Evolutionary conservation across 1,140 invertebrate genomes (phyloP), one percentile per base, ranked within the genome.

Genomic region (Dreissena rostriformis): DNA sequence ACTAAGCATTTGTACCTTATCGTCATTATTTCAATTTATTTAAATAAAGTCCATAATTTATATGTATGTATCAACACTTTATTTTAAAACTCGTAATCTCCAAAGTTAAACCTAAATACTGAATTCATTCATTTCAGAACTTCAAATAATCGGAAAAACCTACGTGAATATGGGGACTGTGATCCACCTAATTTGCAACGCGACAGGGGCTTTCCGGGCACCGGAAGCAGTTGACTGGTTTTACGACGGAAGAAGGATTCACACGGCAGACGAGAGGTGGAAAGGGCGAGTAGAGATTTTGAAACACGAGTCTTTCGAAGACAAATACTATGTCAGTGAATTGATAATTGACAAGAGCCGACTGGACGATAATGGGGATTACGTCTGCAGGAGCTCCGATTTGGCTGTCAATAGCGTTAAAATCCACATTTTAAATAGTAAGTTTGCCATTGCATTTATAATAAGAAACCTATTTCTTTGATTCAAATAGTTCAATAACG

Each of bases 321-420:
- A 74, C 28, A 85, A 84, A 15, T 87, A 86, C 22, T 85, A 86
- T 29, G 86, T 86, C 29, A 90, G 89, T 85, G 68, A 82, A 55
- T 63, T 90, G 51, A 82, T 86, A 14, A 82, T 90, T 70, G 85
- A 86, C 26, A 76, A 79, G 51, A 86, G 83, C 70, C 70, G 57
- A 24, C 85, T 22, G 39, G 65, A n/a, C 2, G 89, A 90, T 65
- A 73, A 67, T 14, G 89, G 89, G 11, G 61, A 71, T 24, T 90
- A 90, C 85, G 85, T 90, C n/a, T 90, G 89, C 78, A 76, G 87
- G 77, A 90, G 87, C 76, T 86, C 89, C 10, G 87, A 88, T 53
- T 24, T 82, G 19, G 61, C 85, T 49, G 82, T 86, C 19, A 28
- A 84, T 57, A 86, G 85, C 73, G 75, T 87, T 24, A 79, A 76